Conservation (phyloP, 1,140 invertebrate genomes). For the Bombus confusus region DNA sequence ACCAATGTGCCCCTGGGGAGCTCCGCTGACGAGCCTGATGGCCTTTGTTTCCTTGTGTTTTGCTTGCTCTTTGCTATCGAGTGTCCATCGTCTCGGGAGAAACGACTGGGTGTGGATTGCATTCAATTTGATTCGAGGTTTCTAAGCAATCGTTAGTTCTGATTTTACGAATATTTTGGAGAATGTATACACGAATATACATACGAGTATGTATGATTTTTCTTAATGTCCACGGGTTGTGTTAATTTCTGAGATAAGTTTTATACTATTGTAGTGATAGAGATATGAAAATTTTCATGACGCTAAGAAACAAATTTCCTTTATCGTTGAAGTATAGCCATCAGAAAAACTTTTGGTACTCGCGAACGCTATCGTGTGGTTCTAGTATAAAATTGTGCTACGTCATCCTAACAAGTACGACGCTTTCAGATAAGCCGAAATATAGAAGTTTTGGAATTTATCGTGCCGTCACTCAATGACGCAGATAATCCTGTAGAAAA, state of each 20-base stretch:
- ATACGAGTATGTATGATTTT: background rate
- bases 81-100: background rate
- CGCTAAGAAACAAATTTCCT: background rate
- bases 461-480: background rate
- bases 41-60: background rate
- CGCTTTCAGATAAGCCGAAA: background rate
- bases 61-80: background rate
- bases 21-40: background rate
- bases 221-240: background rate
- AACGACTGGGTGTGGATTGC: fast-evolving
- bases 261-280: too few relatives aligned
- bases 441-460: background rate
- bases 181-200: background rate
- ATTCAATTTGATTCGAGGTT: background rate
- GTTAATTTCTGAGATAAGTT: background rate
- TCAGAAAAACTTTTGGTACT: background rate
- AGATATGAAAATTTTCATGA: background rate
- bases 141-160: background rate
- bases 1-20: slow-evolving; percentile 42
- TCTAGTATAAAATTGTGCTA: background rate
- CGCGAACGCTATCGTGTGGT: background rate
- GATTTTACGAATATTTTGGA: background rate
- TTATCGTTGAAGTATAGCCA: background rate
- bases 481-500: background rate
- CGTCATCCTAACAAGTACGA: background rate